Evolutionary conservation across 1,140 invertebrate genomes (phyloP).

Genomic region (Conus betulinus): DNA sequence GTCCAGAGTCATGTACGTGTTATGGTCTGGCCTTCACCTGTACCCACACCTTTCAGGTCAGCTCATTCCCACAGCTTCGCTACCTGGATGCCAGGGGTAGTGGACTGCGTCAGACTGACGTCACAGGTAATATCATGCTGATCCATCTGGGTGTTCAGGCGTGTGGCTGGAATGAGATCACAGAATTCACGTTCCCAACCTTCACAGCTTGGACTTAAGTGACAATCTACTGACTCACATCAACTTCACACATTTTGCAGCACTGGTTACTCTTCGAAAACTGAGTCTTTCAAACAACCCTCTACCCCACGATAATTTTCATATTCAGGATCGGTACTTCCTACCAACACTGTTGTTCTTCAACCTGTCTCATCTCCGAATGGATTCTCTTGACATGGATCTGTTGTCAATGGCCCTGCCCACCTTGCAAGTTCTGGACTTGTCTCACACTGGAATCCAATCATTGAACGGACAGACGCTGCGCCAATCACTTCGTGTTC

Average conservation of each 20-base stretch:
- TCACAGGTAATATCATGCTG: not conserved
- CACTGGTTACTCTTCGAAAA: not conserved
- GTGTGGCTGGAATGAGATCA: slow-evolving; percentile 7
- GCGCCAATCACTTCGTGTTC: not conserved
- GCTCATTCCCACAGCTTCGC: not conserved
- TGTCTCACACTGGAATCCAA: not conserved
- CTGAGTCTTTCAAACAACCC: not conserved
- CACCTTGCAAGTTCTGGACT: not conserved
- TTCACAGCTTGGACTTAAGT: slow-evolving; percentile 28
- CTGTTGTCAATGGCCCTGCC: not conserved
- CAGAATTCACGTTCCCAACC: not conserved
- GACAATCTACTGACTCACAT: slow-evolving; percentile 13
- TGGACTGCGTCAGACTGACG: not conserved
- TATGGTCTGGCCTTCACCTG: slow-evolving; percentile 19
- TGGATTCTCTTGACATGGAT: not conserved
- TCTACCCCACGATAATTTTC: not conserved
- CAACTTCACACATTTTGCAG: not conserved
- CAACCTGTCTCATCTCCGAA: not conserved
- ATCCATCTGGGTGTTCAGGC: too few species aligned
- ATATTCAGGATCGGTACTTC: not conserved
- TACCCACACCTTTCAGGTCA: not conserved
- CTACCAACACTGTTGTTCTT: not conserved
- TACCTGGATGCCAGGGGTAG: not conserved
- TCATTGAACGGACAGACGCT: not conserved
- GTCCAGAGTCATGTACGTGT: slow-evolving; percentile 48